Evolutionary conservation across 2,113 vertebrate species (phyloP).

Genomic region (Leptosomus discolor): DNA sequence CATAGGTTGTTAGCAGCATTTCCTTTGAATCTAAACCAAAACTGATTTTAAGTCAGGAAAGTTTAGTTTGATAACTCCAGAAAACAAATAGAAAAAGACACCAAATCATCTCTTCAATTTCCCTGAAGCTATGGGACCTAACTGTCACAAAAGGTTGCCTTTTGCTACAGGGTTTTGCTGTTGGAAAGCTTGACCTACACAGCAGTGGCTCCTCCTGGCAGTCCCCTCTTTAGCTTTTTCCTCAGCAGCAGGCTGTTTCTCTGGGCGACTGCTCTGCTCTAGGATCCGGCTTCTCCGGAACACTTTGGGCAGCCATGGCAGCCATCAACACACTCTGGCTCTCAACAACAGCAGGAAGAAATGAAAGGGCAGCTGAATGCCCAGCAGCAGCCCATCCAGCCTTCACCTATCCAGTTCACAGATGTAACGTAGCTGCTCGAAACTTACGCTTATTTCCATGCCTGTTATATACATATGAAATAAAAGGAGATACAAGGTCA

Average conservation of each 20-base stretch:
- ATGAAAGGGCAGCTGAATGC: not conserved
- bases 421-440: not conserved
- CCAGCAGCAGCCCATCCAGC: not conserved
- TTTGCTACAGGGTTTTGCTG: not conserved
- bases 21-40: not conserved
- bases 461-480: not conserved
- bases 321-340: accelerated
- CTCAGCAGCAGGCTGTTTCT: not conserved
- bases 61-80: constrained; percentile 4
- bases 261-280: not conserved
- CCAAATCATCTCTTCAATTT: not conserved
- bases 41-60: constrained; percentile 6
- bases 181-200: not conserved
- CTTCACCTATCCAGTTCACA: not conserved
- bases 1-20: not conserved
- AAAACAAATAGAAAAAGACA: constrained; percentile 43
- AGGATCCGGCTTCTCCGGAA: not conserved
- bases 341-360: not conserved
- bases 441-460: not conserved
- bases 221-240: not conserved
- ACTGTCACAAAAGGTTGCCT: constrained; percentile 31
- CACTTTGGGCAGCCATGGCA: not conserved
- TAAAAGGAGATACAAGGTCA: not conserved
- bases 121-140: constrained; percentile 1
- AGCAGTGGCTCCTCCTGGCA: not conserved